Evolutionary conservation across 2,888 invertebrate genomes (phyloP).

Genomic region (Cantharis flavilabris): DNA sequence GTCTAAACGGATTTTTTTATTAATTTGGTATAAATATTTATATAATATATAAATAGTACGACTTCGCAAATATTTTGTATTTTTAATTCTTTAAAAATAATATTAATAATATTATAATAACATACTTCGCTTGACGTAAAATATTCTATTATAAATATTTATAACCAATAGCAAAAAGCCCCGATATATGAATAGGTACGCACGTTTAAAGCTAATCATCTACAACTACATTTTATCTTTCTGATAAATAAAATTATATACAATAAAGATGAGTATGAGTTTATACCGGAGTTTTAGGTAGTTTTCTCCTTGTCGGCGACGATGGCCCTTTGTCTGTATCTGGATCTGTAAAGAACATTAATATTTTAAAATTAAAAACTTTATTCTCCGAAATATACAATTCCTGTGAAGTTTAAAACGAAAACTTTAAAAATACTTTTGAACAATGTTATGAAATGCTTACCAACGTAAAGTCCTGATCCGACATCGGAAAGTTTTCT

Average conservation of each 20-base stretch:
- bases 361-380: slow-evolving; percentile 13
- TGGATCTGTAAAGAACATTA: slow-evolving; percentile 67
- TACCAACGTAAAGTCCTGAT: slow-evolving; percentile 66
- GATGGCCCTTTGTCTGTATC: slow-evolving; percentile 84
- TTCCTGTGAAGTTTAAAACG: neutral
- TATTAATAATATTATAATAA: no score
- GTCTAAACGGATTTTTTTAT: neutral
- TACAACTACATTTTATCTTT: neutral
- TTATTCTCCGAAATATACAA: neutral
- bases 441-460: slow-evolving; percentile 32
- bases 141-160: neutral
- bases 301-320: slow-evolving; percentile 90
- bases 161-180: neutral
- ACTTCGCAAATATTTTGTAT: no score
- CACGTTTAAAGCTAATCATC: slow-evolving; percentile 1
- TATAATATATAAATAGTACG: no score
- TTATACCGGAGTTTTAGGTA: slow-evolving; percentile 97
- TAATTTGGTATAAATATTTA: neutral
- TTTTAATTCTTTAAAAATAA: no score
- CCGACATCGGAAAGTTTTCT: slow-evolving; percentile 56
- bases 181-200: neutral
- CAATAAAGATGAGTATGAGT: slow-evolving; percentile 50
- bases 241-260: neutral
- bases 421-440: neutral
- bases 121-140: no score